Percentiles rank a stretch among this genome's conserved stretches.
Evolutionary conservation across 2,113 vertebrate genomes (phyloP).

Genomic region (Brienomyrus longianalis): DNA sequence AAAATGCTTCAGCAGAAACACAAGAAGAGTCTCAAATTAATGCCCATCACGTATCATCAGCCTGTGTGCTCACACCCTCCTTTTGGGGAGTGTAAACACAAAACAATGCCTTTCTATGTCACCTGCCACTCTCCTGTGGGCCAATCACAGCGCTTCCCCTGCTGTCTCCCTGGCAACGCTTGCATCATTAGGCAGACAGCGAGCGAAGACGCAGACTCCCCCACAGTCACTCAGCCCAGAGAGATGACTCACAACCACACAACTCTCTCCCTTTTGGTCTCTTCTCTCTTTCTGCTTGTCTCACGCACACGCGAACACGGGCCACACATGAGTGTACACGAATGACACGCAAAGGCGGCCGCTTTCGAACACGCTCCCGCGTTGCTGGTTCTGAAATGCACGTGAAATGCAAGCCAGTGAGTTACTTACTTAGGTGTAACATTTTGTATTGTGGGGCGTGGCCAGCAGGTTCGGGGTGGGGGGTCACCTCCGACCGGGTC

Average conservation of each 20-base stretch:
- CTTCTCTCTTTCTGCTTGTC: background rate
- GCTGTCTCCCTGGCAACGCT: constrained; percentile 20
- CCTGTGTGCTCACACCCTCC: background rate
- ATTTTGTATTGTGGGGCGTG: background rate
- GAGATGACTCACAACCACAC: constrained; percentile 9
- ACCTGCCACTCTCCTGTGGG: constrained; percentile 5
- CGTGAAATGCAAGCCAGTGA: background rate
- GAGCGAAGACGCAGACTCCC: background rate
- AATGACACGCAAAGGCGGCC: background rate
- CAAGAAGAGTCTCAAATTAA: background rate
- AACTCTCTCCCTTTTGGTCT: background rate
- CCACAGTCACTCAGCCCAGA: background rate
- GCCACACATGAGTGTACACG: background rate
- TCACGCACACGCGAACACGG: background rate
- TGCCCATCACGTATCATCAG: background rate
- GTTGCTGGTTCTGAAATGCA: background rate
- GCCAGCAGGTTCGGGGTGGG: background rate
- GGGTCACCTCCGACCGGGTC: background rate
- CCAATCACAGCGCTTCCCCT: constrained; percentile 10
- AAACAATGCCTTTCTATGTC: constrained; percentile 11
- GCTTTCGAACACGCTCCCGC: background rate
- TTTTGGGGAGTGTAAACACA: constrained; percentile 13
- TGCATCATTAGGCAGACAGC: constrained; percentile 20
- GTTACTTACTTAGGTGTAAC: background rate
- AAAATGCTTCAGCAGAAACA: background rate